Evolutionary conservation across 30 jellyfish, hydroid and myxozoan genomes (phyloP).

Genomic region (Cassiopea xamachana): DNA sequence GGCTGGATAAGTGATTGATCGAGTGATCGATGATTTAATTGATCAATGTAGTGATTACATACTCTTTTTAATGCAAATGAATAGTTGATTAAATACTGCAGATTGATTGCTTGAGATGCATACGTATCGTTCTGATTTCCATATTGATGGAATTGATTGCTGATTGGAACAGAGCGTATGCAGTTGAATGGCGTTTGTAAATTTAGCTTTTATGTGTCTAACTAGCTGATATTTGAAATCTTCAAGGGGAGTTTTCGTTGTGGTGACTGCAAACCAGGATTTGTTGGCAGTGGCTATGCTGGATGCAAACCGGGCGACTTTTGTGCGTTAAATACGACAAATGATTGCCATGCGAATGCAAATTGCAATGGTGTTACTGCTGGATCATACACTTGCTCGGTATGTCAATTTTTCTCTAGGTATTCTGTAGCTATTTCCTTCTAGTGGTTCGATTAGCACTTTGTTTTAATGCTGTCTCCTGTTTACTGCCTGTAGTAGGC

Average conservation of each 20-base stretch:
- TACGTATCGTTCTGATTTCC: too few species aligned
- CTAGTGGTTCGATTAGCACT: too few species aligned
- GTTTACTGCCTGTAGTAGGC: too few species aligned
- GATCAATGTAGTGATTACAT: not conserved
- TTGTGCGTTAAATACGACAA: constrained; percentile 71
- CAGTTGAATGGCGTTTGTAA: too few species aligned
- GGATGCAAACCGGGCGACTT: constrained; percentile 95
- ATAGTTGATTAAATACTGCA: too few species aligned
- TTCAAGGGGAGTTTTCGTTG: constrained; percentile 90
- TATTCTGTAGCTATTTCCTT: not conserved
- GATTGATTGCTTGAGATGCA: too few species aligned
- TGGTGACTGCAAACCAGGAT: constrained; percentile 96
- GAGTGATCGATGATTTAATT: not conserved
- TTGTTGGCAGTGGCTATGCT: constrained; percentile 93
- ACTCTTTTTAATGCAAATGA: not conserved
- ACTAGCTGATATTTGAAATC: not conserved
- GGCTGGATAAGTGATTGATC: not conserved
- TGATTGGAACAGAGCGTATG: too few species aligned
- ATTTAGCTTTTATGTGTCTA: too few species aligned
- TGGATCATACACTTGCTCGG: constrained; percentile 79
- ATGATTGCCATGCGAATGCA: constrained; percentile 80
- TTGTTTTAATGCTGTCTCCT: too few species aligned
- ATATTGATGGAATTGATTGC: too few species aligned
- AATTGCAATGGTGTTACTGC: constrained; percentile 79
- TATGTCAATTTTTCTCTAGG: not conserved